Evolutionary conservation across 2,888 invertebrate species (phyloP).

Genomic region (Eristalis arbustorum): DNA sequence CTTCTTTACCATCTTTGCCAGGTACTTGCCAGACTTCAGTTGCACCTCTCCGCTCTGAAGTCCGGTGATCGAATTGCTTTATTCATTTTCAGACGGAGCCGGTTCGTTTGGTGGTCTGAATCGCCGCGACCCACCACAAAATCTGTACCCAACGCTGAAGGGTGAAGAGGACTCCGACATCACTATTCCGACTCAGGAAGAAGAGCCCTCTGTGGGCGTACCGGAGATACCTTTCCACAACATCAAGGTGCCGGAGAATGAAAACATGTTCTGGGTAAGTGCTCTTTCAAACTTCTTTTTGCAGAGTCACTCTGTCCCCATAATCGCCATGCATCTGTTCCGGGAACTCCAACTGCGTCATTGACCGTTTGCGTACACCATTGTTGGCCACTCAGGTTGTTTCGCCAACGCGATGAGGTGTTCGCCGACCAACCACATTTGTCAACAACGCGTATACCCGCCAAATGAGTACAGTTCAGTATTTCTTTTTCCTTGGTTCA

Average conservation of each 20-base stretch:
- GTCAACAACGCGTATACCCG: not conserved
- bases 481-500: constrained; percentile 18
- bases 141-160: constrained; percentile 71
- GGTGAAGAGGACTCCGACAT: constrained; percentile 73
- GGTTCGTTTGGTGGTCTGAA: constrained; percentile 22
- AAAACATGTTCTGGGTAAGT: constrained; percentile 79
- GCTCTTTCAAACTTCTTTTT: not conserved
- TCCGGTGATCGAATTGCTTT: constrained; percentile 14
- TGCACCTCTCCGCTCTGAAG: not conserved
- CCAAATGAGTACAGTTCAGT: not conserved
- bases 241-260: constrained; percentile 77
- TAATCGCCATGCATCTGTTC: not conserved
- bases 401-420: not conserved
- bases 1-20: constrained; percentile 71
- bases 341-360: constrained; percentile 17
- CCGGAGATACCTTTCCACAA: constrained; percentile 77
- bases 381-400: constrained; percentile 6
- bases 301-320: not conserved
- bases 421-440: not conserved
- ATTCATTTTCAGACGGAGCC: constrained; percentile 61
- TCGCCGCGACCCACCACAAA: constrained; percentile 58
- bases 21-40: constrained; percentile 33
- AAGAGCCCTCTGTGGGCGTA: constrained; percentile 76
- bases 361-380: not conserved
- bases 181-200: constrained; percentile 73